Evolutionary conservation across 2,888 invertebrate genomes (phyloP).

Genomic region (Clivina fossor): DNA sequence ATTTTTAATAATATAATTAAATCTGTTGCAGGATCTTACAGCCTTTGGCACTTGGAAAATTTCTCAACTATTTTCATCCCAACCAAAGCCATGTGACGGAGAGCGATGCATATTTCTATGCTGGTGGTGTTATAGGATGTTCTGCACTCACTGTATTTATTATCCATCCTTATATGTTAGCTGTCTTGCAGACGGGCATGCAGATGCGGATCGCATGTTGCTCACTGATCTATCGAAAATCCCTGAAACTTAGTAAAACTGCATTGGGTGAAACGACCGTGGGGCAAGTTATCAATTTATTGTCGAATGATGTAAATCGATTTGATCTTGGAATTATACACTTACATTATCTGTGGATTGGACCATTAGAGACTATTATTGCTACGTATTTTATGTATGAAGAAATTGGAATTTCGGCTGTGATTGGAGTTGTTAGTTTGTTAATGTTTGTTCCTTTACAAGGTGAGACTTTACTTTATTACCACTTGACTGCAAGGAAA

Average conservation of each 20-base stretch:
- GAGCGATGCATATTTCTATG: constrained; percentile 71
- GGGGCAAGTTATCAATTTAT: constrained; percentile 72
- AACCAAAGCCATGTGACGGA: no score
- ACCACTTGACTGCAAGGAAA: no score
- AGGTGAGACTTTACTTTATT: no score
- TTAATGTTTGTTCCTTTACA: constrained; percentile 73
- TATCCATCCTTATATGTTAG: constrained; percentile 86
- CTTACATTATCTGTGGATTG: constrained; percentile 86
- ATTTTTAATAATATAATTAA: no score
- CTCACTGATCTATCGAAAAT: constrained; percentile 75
- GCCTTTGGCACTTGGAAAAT: constrained; percentile 58
- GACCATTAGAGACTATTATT: constrained; percentile 77
- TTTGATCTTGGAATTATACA: constrained; percentile 85
- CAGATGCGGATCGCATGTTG: constrained; percentile 76
- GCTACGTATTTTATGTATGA: constrained; percentile 65
- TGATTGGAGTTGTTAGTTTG: constrained; percentile 70
- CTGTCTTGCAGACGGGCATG: constrained; percentile 78
- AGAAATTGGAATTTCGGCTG: constrained; percentile 65
- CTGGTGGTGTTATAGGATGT: constrained; percentile 67
- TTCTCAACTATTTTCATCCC: no score
- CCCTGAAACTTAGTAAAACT: constrained; percentile 54
- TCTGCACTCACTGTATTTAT: constrained; percentile 71
- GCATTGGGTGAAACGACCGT: constrained; percentile 69
- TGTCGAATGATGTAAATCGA: constrained; percentile 89
- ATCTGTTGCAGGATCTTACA: constrained; percentile 24